Conservation (phyloP, 2,888 invertebrate genomes). For the Luperina testacea region DNA sequence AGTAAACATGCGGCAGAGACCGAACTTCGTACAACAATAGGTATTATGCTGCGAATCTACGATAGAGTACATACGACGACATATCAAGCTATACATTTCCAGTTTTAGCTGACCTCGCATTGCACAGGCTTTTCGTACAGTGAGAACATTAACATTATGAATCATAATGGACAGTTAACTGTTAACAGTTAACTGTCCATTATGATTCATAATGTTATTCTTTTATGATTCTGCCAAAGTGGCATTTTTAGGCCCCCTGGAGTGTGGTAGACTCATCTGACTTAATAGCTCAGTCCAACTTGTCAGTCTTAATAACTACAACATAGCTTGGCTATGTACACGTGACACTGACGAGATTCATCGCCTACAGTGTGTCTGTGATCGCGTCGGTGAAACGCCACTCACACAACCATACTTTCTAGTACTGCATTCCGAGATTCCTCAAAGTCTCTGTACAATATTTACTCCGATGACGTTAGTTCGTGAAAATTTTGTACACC, state of each 20-base stretch:
- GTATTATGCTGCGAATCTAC: neutral
- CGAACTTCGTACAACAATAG: neutral
- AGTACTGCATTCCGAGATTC: neutral
- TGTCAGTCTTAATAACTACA: neutral
- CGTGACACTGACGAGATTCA: neutral
- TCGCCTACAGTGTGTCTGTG: neutral
- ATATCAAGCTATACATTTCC: too few relatives aligned
- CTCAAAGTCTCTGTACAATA: neutral
- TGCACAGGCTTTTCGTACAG: too few relatives aligned
- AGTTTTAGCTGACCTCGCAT: too few relatives aligned
- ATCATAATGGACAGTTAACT: too few relatives aligned
- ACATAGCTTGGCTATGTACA: neutral
- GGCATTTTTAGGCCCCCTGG: too few relatives aligned
- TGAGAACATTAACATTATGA: too few relatives aligned
- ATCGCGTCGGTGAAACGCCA: neutral
- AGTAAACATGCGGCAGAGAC: conserved; percentile 25
- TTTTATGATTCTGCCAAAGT: too few relatives aligned
- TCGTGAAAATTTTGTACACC: conserved; percentile 65
- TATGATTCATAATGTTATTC: too few relatives aligned
- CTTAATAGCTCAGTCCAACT: neutral
- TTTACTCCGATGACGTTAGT: conserved; percentile 28
- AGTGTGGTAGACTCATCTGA: neutral
- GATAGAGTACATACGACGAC: neutral
- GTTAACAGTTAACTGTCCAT: too few relatives aligned
- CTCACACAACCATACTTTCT: neutral